Conservation (phyloP, 2,888 invertebrate genomes). For the Acronicta aceris region DNA sequence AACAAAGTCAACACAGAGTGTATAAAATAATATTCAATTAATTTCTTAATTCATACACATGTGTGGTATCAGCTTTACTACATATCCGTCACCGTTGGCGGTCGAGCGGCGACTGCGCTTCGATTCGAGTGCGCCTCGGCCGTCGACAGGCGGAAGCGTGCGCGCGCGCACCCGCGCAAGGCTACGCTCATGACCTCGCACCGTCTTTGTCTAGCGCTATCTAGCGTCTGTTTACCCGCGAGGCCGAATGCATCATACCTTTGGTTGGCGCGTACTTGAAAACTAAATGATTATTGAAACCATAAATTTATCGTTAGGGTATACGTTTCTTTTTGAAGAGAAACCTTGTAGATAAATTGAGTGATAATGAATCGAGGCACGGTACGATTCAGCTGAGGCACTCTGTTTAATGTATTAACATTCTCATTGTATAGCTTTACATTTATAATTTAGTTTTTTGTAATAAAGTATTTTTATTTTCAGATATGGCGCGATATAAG, state of each 20-base stretch:
- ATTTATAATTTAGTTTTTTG: conserved; percentile 27
- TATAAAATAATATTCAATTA: too few relatives aligned
- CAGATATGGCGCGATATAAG: conserved; percentile 80
- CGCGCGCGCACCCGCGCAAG: conserved; percentile 86
- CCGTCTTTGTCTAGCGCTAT: conserved; percentile 89
- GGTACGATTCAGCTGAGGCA: conserved; percentile 38
- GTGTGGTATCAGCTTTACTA: conserved; percentile 8
- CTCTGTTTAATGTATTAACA: conserved; percentile 41
- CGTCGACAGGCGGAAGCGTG: conserved; percentile 85
- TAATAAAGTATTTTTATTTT: conserved; percentile 45
- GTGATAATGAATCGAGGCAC: conserved; percentile 63
- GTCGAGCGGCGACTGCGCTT: conserved; percentile 68
- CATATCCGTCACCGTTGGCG: conserved; percentile 66
- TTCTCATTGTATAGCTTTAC: conserved; percentile 22
- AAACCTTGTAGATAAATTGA: conserved; percentile 75
- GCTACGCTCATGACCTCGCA: conserved; percentile 89
- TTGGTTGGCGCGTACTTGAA: conserved; percentile 76
- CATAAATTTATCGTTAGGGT: conserved; percentile 71
- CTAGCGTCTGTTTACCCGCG: conserved; percentile 87
- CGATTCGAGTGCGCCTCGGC: conserved; percentile 60
- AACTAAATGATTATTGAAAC: conserved; percentile 78
- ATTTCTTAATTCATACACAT: background rate
- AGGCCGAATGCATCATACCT: conserved; percentile 88
- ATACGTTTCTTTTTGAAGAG: conserved; percentile 67
- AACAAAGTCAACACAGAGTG: too few relatives aligned